phyloP scores from a whole-genome alignment of 2,888 invertebrate genomes.

The Acleris cristana region DNA sequence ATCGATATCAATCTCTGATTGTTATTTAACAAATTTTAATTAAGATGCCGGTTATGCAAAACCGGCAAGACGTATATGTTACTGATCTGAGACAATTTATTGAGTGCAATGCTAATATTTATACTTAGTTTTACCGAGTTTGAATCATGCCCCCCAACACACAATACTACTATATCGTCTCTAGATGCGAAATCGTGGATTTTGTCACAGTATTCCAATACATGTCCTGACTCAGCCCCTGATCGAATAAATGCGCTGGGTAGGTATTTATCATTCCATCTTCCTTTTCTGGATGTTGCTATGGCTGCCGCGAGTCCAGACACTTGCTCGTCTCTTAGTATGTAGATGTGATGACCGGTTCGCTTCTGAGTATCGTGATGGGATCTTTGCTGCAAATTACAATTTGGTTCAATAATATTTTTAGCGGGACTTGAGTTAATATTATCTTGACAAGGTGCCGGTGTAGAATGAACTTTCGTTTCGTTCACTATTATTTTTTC shows the following conservation, averaged over 20 bases:
- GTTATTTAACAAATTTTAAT: slow-evolving; percentile 5
- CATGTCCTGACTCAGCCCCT: not conserved
- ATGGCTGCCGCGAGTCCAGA: not conserved
- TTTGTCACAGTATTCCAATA: not conserved
- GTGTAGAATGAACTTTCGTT: not conserved
- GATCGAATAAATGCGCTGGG: not conserved
- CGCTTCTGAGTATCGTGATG: too few species aligned
- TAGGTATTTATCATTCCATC: slow-evolving; percentile 4
- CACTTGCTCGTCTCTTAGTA: not conserved
- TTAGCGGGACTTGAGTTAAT: too few species aligned
- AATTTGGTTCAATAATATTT: too few species aligned
- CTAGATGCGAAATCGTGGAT: not conserved
- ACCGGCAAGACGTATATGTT: slow-evolving; percentile 6
- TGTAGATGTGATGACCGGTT: not conserved
- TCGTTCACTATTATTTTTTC: not conserved
- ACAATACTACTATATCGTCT: slow-evolving; percentile 1
- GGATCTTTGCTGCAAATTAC: too few species aligned
- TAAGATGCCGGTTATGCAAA: not conserved
- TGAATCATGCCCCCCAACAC: not conserved
- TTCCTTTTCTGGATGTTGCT: not conserved
- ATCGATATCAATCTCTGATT: not conserved
- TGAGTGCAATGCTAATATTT: not conserved
- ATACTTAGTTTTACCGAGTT: not conserved
- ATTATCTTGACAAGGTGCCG: not conserved
- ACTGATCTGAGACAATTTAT: not conserved